A percentile compares a stretch with the other conserved stretches of the same genome.
These are phyloP conservation scores for Ispidina picta DNA, from an alignment of 2,797 vertebrate genomes.

Conservation along the genomic window DNA sequence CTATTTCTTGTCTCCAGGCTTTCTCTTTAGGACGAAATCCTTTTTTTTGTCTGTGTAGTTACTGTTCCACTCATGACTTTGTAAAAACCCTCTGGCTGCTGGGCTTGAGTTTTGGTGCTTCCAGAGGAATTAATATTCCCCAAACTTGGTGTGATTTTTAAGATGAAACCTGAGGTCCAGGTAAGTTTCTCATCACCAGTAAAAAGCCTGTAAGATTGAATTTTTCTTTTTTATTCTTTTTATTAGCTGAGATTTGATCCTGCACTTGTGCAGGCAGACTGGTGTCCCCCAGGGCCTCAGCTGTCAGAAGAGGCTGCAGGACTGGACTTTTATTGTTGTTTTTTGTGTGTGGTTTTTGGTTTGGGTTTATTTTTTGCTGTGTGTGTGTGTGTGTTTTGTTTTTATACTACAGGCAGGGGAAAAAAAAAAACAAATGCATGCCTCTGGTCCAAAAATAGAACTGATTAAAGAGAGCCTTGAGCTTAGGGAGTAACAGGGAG, in stretches of 20 bases:
- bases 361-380: no score
- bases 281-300: neutral
- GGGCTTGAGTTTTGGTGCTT: neutral
- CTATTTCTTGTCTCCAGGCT: neutral
- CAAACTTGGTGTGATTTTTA: neutral
- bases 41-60: neutral
- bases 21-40: neutral
- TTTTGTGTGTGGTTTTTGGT: no score
- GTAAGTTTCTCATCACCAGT: neutral
- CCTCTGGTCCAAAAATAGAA: slow-evolving; percentile 28
- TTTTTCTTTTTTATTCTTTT: no score
- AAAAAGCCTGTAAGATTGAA: neutral
- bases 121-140: neutral
- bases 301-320: neutral
- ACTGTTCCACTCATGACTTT: neutral
- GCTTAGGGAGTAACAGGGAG: slow-evolving; percentile 30
- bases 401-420: slow-evolving; percentile 12
- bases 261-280: neutral
- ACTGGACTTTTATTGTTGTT: slow-evolving; percentile 46
- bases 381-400: neutral
- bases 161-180: neutral
- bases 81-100: neutral
- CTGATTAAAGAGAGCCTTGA: slow-evolving; percentile 33
- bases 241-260: neutral
- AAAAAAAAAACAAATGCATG: neutral